Base-by-base conservation (phyloP, 2,113 vertebrate species). In the Carlito syrichta region DNA sequence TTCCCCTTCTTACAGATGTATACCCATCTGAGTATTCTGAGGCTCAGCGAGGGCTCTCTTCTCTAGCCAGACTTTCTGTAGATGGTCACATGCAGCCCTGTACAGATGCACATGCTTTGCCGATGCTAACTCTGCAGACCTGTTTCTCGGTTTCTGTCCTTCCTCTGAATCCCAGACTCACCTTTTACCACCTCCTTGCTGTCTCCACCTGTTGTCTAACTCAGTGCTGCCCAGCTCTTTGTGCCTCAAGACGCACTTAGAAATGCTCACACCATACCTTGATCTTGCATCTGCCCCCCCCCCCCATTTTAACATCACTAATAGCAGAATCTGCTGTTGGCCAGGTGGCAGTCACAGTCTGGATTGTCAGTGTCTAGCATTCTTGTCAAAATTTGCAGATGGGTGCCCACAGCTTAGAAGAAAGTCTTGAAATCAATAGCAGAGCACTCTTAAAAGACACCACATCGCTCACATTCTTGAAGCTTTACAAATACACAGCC, bases 161-260 rank as follows among this genome's bases (percentile, higher is more conserved):
- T 82, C 48, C 27, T 10, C 38, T 86, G 50, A 66, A 22, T 5
- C 17, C 7, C n/a, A 81, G 17, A 40, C 30, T 79, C 52, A 6
- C 30, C 25, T 45, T 17, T 14, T n/a, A 27, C 48, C 1, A 0
- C 23, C 7, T 16, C n/a, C 25, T 74, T 66, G 35, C 30, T 27
- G 23, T 68, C 32, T 68, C 30, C 16, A 8, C 62, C 0, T 7
- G 43, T 7, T 30, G 38, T 82, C 50, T 63, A 38, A 30, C 1
- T 22, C 16, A 52, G 52, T 4, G 0, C 52, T 77, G 27, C 43
- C 10, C 22, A 35, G 6, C 35, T 76, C 17, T 74, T 38, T 63
- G 11, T 62, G 27, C 35, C 8, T 50, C 25, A 32, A 0, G 7
- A 8, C 12, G 20, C 6, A 3, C 14, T 0, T 30, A 27, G 19